phyloP scores from a whole-genome alignment of 2,113 vertebrate species.

The Elgaria multicarinata region DNA sequence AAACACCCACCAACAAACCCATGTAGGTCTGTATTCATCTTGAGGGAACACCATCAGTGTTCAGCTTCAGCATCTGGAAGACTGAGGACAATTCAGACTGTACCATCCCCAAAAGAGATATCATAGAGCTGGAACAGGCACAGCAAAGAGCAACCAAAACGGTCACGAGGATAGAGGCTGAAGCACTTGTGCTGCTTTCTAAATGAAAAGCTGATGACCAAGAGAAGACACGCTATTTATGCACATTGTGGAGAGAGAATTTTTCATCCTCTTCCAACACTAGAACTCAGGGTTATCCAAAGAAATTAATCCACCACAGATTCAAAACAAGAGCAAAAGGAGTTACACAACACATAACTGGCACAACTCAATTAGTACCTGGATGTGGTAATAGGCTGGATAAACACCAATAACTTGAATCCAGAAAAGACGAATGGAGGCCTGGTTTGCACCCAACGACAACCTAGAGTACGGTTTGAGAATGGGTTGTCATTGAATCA shows the following conservation, averaged over 20 bases:
- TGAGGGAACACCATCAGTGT: background rate
- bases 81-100: background rate
- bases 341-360: no score
- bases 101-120: background rate
- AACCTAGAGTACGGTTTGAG: no score
- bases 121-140: background rate
- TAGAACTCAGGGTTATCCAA: background rate
- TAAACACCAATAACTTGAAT: background rate
- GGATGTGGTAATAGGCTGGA: background rate
- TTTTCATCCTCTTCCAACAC: background rate
- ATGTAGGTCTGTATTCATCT: background rate
- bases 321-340: background rate
- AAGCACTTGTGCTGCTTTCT: background rate
- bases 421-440: background rate
- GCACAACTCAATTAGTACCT: background rate
- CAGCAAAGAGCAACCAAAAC: background rate
- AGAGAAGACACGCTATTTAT: background rate
- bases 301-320: no score
- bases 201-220: background rate
- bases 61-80: background rate
- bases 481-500: no score
- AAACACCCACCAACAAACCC: background rate
- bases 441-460: no score
- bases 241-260: background rate
- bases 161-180: background rate